Evolutionary conservation across 2,113 vertebrate species (phyloP).

Genomic region (Labeo rohita): DNA sequence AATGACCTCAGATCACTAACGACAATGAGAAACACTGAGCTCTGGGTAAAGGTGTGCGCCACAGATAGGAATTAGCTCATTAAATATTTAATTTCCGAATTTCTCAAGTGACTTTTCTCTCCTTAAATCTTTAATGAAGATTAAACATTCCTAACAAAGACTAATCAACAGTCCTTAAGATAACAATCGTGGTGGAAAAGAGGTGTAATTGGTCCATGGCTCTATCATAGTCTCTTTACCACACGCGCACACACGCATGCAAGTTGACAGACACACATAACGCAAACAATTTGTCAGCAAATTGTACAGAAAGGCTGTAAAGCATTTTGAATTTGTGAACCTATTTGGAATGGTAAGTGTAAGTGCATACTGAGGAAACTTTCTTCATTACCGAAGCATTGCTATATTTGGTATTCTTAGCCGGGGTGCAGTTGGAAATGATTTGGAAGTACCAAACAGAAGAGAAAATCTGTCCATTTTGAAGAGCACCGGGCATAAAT

Average conservation of each 20-base stretch:
- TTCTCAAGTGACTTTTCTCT: conserved; percentile 64
- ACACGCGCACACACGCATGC: conserved; percentile 15
- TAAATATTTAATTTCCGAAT: conserved; percentile 72
- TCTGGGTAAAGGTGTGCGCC: conserved; percentile 65
- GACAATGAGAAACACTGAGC: conserved; percentile 51
- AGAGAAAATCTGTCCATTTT: conserved; percentile 44
- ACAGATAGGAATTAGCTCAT: conserved; percentile 71
- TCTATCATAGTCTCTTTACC: conserved; percentile 41
- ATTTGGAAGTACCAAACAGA: conserved; percentile 11
- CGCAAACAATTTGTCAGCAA: conserved; percentile 10
- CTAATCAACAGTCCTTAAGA: conserved; percentile 71
- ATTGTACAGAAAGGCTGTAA: conserved; percentile 19
- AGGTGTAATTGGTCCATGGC: conserved; percentile 51
- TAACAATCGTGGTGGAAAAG: conserved; percentile 57
- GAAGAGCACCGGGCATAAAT: conserved; percentile 49
- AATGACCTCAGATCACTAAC: conserved; percentile 53
- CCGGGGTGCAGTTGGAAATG: conserved; percentile 23
- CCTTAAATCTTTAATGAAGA: conserved; percentile 77
- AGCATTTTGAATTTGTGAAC: conserved; percentile 7
- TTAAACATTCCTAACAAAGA: conserved; percentile 69
- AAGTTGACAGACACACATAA: conserved; percentile 23
- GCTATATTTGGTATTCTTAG: conserved; percentile 49
- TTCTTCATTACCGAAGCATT: conserved; percentile 13
- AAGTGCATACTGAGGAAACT: background rate
- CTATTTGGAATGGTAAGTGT: background rate